Evolutionary conservation across 2,888 invertebrate species (phyloP), one percentile per base, ranked within the genome.

Genomic region (Meloe dianella): DNA sequence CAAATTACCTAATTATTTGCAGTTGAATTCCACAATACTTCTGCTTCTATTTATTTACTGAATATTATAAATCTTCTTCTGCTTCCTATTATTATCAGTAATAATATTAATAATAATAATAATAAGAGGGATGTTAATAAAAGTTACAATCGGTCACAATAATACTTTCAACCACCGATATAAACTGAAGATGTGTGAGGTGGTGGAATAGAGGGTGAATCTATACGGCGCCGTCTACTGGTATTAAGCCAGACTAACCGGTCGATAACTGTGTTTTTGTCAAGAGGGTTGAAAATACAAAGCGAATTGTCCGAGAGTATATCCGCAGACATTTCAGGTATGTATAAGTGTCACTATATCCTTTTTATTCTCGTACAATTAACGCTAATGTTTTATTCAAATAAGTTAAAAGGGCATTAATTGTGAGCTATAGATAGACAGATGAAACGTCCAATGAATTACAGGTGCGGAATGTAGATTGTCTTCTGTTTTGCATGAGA

Each of bases 141-240:
- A 20, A 20, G 9, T 47, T 47, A 41, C 5, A 41, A 20, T 10
- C 47, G 47, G 47, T 20, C 47, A 47, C 47, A 17, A 41, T 17
- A 41, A 41, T 41, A 41, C 41, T 47, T 47, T 20, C 47, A 20
- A 47, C 47, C 47, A 47, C 47, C 20, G 47, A 47, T 20, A 20
- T 20, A 20, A 20, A 47, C 20, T 20, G 20, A 47, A 22, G 22
- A 47, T 47, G 47, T 47, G 20, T 47, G 8, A 20, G 8, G 20
- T 20, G 20, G 20, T 47, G 2, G 47, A 47, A 47, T 35, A 35
- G 35, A 7, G 47, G 47, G 47, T 12, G 47, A 20, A 10, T 47
- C 20, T 47, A 20, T 10, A 20, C 20, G 10, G 20, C 47, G 47
- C 47, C 47, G 47, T 47, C 47, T 47, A 20, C 47, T 47, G 47